Conservation (phyloP, 2,797 vertebrate genomes). For the Falco rusticolus region DNA sequence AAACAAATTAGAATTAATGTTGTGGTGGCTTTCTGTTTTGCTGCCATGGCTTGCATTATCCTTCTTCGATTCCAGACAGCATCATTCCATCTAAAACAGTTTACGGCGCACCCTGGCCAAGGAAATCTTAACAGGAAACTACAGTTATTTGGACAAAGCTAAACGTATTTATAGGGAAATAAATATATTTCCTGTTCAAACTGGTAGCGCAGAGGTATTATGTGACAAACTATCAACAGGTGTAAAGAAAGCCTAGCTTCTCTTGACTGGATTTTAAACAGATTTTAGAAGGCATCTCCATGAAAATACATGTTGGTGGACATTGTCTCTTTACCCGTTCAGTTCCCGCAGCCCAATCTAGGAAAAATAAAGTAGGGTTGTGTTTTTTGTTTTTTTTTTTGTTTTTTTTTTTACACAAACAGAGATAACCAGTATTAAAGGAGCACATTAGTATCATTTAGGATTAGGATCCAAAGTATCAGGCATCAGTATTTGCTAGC, state of each 20-base stretch:
- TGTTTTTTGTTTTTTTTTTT: background rate
- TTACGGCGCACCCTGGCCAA: background rate
- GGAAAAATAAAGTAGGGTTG: background rate
- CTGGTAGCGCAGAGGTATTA: background rate
- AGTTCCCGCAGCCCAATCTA: background rate
- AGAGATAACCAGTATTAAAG: background rate
- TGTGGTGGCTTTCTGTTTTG: conserved; percentile 1
- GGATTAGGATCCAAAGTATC: background rate
- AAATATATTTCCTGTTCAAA: conserved; percentile 36
- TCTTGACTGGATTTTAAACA: background rate
- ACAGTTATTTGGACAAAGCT: conserved; percentile 10
- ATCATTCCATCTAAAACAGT: conserved; percentile 11
- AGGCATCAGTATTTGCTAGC: background rate
- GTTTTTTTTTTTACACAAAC: background rate
- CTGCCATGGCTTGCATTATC: background rate
- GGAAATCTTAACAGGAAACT: conserved; percentile 40
- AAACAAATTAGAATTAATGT: conserved; percentile 18
- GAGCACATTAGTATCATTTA: background rate
- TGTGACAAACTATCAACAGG: background rate
- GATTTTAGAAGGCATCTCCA: background rate
- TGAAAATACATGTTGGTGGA: background rate
- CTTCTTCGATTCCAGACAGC: conserved; percentile 1
- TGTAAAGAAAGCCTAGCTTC: background rate
- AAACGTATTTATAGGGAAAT: conserved; percentile 29
- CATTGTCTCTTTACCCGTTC: background rate